phyloP scores from a whole-genome alignment of 2,113 vertebrate genomes.

The Grammomys dolichurus region DNA sequence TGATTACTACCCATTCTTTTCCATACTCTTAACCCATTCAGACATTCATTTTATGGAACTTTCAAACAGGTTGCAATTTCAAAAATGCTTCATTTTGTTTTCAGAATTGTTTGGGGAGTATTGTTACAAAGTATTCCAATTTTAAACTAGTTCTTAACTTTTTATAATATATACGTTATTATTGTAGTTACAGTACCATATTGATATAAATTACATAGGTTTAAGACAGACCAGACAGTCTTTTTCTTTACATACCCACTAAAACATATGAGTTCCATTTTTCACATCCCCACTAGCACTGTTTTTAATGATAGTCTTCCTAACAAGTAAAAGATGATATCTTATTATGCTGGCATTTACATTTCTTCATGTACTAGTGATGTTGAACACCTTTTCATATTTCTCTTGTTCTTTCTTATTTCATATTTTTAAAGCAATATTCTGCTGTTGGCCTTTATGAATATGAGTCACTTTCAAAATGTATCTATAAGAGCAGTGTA shows the following conservation, averaged over 20 bases:
- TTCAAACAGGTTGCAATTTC: constrained; percentile 28
- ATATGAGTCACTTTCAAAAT: not conserved
- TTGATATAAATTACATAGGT: not conserved
- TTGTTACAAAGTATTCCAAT: not conserved
- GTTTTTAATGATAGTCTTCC: not conserved
- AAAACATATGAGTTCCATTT: not conserved
- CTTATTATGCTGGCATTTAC: not conserved
- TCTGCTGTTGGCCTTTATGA: not conserved
- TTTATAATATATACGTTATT: not conserved
- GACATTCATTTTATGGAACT: constrained; percentile 22
- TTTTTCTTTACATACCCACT: not conserved
- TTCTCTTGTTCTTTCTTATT: not conserved
- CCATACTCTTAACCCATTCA: not conserved
- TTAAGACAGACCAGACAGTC: not conserved
- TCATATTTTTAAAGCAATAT: not conserved
- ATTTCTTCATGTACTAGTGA: not conserved
- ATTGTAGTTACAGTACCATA: not conserved
- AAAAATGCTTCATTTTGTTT: constrained; percentile 41
- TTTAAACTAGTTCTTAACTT: constrained; percentile 2
- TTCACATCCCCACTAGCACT: not conserved
- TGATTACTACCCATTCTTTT: constrained; percentile 28
- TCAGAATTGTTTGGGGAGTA: not conserved
- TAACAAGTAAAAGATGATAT: not conserved
- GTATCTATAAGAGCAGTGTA: not conserved
- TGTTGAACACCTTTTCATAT: not conserved